Evolutionary conservation across 2,797 vertebrate species (phyloP).

Genomic region (Potorous gilbertii): DNA sequence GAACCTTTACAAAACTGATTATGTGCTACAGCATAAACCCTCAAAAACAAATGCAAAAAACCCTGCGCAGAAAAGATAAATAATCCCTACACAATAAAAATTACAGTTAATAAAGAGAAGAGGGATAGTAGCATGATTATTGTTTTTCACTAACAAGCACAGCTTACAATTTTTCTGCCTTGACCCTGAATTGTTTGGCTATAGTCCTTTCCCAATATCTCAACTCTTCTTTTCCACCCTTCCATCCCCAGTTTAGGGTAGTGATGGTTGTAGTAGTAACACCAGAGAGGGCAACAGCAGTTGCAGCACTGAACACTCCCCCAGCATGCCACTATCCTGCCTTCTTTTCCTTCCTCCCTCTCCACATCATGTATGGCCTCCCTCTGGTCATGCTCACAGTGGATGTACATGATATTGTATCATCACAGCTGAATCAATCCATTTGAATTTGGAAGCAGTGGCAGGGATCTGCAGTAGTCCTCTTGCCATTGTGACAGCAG

Average conservation of each 20-base stretch:
- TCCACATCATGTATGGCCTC: background rate
- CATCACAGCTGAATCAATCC: no score
- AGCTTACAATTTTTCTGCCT: background rate
- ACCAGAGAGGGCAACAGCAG: background rate
- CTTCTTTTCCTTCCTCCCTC: background rate
- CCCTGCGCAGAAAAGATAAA: background rate
- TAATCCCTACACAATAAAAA: background rate
- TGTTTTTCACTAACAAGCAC: background rate
- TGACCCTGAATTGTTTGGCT: background rate
- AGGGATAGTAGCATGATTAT: background rate
- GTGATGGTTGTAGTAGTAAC: background rate
- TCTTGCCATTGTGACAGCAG: background rate
- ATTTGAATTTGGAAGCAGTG: no score
- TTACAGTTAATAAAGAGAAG: background rate
- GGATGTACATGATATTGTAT: no score
- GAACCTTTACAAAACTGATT: background rate
- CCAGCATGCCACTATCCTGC: background rate
- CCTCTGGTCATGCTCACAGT: no score
- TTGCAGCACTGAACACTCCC: background rate
- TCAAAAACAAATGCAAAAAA: background rate
- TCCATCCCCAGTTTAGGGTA: background rate
- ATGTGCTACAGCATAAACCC: background rate
- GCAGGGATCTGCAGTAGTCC: background rate
- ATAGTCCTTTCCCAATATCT: background rate
- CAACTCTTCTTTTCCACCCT: background rate